phyloP scores from a whole-genome alignment of 2,797 vertebrate species.

The Percopsis omiscomaycus region DNA sequence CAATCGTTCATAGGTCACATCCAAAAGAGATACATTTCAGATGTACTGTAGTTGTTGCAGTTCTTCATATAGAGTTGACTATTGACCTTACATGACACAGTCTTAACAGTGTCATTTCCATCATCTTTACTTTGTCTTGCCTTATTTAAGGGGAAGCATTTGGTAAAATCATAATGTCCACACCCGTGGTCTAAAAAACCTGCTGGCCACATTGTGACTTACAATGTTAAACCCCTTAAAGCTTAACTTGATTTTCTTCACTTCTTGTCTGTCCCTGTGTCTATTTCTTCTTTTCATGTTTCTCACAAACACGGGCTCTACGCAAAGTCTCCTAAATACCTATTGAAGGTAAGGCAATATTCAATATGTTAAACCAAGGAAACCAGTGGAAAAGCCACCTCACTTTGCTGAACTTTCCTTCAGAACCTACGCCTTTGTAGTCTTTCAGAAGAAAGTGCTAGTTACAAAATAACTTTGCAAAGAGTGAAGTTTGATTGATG shows the following conservation, averaged over 20 bases:
- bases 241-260: conserved; percentile 42
- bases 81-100: neutral
- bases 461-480: conserved; percentile 22
- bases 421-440: conserved; percentile 31
- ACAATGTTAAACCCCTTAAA: conserved; percentile 26
- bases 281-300: conserved; percentile 64
- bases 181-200: neutral
- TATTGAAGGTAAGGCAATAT: conserved; percentile 81
- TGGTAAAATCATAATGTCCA: conserved; percentile 32
- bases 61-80: conserved; percentile 2
- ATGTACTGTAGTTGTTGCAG: neutral
- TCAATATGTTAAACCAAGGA: too few relatives aligned
- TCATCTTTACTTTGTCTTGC: conserved; percentile 19
- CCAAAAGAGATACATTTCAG: too few relatives aligned
- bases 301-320: conserved; percentile 59
- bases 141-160: conserved; percentile 31
- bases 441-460: conserved; percentile 38
- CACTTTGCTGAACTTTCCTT: conserved; percentile 42
- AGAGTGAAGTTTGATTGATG: conserved; percentile 53
- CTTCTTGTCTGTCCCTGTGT: conserved; percentile 56
- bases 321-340: conserved; percentile 83
- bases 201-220: conserved; percentile 25
- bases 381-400: conserved; percentile 30
- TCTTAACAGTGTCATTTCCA: neutral
- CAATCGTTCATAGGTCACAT: neutral